Conservation (phyloP, 2,797 vertebrate genomes). For the Darevskia mixta region DNA sequence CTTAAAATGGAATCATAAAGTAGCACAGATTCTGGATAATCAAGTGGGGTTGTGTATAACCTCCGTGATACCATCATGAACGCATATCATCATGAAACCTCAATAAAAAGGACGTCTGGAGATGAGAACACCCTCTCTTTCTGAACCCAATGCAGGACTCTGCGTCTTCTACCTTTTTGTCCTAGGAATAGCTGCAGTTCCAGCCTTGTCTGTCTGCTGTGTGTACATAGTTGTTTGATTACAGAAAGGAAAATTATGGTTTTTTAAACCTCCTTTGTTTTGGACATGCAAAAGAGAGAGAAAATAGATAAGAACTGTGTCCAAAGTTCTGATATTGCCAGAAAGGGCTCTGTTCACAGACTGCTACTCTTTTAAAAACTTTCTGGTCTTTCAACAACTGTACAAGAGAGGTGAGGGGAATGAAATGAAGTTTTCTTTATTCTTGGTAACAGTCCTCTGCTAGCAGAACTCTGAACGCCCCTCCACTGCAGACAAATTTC, state of each 20-base stretch:
- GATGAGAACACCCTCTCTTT: not conserved
- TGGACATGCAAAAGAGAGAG: not conserved
- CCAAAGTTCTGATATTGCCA: not conserved
- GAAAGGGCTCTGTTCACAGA: not conserved
- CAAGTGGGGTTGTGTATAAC: not conserved
- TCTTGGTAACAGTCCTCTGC: not conserved
- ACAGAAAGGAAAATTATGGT: conserved; percentile 6
- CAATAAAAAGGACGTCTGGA: no score
- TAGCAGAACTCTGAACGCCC: not conserved
- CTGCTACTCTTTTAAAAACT: not conserved
- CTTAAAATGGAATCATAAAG: not conserved
- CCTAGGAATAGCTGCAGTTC: not conserved
- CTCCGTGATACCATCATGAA: no score
- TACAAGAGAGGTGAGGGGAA: not conserved
- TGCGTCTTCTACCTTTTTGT: not conserved
- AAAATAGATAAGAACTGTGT: not conserved
- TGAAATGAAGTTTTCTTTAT: not conserved
- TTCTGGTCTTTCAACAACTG: not conserved
- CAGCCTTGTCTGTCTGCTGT: not conserved
- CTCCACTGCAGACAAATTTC: not conserved
- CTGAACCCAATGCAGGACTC: not conserved
- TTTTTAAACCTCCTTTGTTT: conserved; percentile 14
- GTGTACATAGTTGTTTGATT: not conserved
- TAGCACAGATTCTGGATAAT: not conserved
- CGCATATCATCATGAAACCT: no score